phyloP scores from a whole-genome alignment of 2,888 invertebrate genomes.

The Chymomyza fuscimana region DNA sequence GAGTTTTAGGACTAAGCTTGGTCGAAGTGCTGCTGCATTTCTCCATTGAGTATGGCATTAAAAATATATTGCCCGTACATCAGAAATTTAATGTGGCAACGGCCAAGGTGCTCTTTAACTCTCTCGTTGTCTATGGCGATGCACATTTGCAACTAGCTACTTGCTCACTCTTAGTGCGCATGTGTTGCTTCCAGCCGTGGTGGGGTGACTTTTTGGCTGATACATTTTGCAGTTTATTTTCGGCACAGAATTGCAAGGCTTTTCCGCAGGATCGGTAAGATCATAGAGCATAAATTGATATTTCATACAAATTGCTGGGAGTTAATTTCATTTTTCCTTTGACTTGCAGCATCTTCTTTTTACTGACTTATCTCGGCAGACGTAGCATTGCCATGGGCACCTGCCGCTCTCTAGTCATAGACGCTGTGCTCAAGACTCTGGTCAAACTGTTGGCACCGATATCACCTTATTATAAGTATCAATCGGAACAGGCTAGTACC shows the following conservation, averaged over 20 bases:
- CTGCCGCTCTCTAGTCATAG: slow-evolving; percentile 83
- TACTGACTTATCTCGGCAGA: slow-evolving; percentile 92
- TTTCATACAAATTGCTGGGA: background rate
- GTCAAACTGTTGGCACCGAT: slow-evolving; percentile 83
- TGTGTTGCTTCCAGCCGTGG: slow-evolving; percentile 87
- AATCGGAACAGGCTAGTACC: slow-evolving; percentile 62
- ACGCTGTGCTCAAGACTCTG: slow-evolving; percentile 83
- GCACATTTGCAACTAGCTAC: slow-evolving; percentile 89
- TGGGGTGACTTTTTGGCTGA: slow-evolving; percentile 95
- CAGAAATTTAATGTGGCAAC: slow-evolving; percentile 79
- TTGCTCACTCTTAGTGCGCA: slow-evolving; percentile 88
- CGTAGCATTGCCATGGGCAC: slow-evolving; percentile 85
- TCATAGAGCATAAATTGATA: background rate
- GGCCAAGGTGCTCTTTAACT: slow-evolving; percentile 85
- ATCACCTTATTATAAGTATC: slow-evolving; percentile 76
- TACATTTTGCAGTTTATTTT: slow-evolving; percentile 88
- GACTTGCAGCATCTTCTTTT: slow-evolving; percentile 87
- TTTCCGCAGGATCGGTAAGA: slow-evolving; percentile 91
- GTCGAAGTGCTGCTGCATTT: slow-evolving; percentile 89
- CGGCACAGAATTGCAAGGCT: slow-evolving; percentile 87
- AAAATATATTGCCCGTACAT: slow-evolving; percentile 78
- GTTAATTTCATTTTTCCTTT: background rate
- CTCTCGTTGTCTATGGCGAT: slow-evolving; percentile 88
- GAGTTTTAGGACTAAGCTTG: slow-evolving; percentile 89
- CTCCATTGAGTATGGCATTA: slow-evolving; percentile 83